Evolutionary conservation across 2,797 vertebrate species (phyloP).

Genomic region (Rhynchotus rufescens): DNA sequence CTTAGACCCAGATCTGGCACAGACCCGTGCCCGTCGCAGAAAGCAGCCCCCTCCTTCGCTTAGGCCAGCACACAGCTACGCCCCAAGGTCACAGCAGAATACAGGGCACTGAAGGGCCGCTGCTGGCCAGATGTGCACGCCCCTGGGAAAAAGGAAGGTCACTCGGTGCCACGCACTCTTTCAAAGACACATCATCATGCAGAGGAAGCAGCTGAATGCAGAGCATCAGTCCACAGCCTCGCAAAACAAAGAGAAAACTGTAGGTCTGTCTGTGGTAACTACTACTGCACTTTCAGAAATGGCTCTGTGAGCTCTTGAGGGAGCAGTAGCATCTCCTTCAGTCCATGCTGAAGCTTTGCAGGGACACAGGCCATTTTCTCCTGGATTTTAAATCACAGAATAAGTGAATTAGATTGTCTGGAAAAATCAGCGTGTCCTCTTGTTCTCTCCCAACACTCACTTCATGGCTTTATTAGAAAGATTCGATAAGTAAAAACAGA

Average conservation of each 20-base stretch:
- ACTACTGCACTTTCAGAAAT: neutral
- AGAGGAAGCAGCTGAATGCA: neutral
- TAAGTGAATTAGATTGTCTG: neutral
- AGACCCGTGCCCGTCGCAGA: neutral
- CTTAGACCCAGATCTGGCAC: fast-evolving
- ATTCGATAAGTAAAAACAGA: neutral
- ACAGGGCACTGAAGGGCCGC: neutral
- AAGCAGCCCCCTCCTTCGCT: neutral
- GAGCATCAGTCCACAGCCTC: neutral
- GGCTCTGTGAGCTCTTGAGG: neutral
- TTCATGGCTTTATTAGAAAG: neutral
- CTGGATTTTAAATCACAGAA: neutral
- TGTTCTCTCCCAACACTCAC: neutral
- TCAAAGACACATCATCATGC: neutral
- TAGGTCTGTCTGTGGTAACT: neutral
- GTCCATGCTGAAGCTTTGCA: neutral
- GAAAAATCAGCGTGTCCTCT: neutral
- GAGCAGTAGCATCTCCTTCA: neutral
- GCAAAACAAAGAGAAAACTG: neutral
- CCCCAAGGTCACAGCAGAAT: neutral
- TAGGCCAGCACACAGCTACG: fast-evolving
- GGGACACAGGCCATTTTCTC: neutral
- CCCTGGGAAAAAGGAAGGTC: neutral
- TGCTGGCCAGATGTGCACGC: neutral
- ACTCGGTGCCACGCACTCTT: neutral